Percentiles rank a stretch among this genome's conserved stretches.
phyloP scores from a whole-genome alignment of 2,888 invertebrate species.

The Drosophila birchii region DNA sequence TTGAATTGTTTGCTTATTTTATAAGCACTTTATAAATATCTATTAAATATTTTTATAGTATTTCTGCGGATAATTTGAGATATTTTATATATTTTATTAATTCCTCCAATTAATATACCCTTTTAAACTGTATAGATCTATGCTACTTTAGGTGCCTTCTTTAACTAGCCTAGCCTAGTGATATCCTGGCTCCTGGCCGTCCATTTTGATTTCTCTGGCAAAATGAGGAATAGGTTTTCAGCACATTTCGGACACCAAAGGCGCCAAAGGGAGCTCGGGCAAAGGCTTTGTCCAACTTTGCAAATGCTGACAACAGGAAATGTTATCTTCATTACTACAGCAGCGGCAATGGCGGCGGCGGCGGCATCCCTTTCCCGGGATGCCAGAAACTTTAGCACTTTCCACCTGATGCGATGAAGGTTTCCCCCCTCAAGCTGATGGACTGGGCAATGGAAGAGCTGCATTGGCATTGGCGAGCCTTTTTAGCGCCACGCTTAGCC shows the following conservation, averaged over 20 bases:
- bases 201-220: constrained; percentile 8
- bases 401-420: constrained; percentile 38
- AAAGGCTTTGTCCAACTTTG: constrained; percentile 47
- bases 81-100: too few relatives aligned
- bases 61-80: too few relatives aligned
- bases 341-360: background rate
- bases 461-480: constrained; percentile 18
- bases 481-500: constrained; percentile 46
- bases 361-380: background rate
- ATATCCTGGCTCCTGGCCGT: background rate
- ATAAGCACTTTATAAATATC: too few relatives aligned
- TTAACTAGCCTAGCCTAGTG: background rate
- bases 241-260: constrained; percentile 39
- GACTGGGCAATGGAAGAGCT: background rate
- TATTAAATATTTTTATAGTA: too few relatives aligned
- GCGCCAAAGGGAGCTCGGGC: background rate
- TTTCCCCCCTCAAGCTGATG: background rate
- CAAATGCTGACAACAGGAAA: constrained; percentile 79
- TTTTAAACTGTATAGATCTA: background rate
- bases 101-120: too few relatives aligned
- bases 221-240: constrained; percentile 45
- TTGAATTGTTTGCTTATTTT: background rate
- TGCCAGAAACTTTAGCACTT: constrained; percentile 35
- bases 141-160: background rate
- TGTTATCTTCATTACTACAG: constrained; percentile 81